Base-by-base conservation (phyloP, 2,888 invertebrate genomes). In the Taphrorychus bicolor region DNA sequence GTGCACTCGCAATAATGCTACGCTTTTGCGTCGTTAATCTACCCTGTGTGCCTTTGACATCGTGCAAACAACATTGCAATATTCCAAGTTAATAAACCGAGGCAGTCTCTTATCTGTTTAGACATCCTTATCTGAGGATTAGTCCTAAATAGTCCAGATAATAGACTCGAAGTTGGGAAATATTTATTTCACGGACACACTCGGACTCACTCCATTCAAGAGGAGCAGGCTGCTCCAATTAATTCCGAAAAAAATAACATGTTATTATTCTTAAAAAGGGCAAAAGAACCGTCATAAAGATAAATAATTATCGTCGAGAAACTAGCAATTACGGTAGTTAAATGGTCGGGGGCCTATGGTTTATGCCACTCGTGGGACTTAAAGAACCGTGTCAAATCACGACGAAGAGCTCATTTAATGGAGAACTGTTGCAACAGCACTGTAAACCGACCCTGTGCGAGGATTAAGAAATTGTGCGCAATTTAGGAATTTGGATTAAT, bases 361-460 rank as follows among this genome's bases (percentile, higher is more conserved):
- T 66, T 66, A 66, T 56, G 49, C 32, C 53, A 14, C 66, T 58
- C 60, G 16, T 17, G 60, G 19, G 66, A 66, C n/a, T 40, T 40
- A 66, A 59, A 60, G 48, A 60, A 66, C 66, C 60, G 66, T 60
- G 66, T 66, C 66, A 49, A 66, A 66, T 66, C 66, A 60, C 66
- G 59, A 59, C 53, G 60, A 60, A 56, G 57, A 51, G 52, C 23
- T 53, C 56, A 56, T 65, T 66, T 66, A 53, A 23, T n/a, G 57
- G 16, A 59, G 52, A 58, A 49, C 19, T 41, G 42, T 58, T 57
- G 32, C 42, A 57, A 49, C 19, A 16, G 51, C 45, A 45, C 11
- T 7, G 45, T 1, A 32, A 32, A 32, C 7, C 32, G 32, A 32
- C 32, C 32, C 32, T 32, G 9, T 32, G 32, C n/a, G n/a, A n/a